Conservation (phyloP, 2,113 vertebrate genomes). For the Psammodynastes pulverulentus region DNA sequence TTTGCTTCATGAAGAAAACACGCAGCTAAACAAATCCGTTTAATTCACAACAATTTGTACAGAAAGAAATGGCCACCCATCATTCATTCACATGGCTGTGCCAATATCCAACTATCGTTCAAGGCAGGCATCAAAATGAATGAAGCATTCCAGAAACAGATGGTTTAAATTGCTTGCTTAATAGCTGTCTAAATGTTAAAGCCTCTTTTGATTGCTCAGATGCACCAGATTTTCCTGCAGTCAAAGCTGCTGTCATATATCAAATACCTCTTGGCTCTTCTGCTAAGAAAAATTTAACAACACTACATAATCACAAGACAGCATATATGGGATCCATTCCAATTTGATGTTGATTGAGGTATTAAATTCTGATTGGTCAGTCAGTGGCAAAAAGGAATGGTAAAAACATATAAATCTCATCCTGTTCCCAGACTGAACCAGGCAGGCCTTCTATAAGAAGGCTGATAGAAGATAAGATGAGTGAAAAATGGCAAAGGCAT, state of each 20-base stretch:
- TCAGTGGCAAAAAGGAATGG: background rate
- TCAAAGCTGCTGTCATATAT: conserved; percentile 9
- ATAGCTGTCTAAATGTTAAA: conserved; percentile 20
- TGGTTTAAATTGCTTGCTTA: conserved; percentile 23
- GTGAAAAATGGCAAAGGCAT: background rate
- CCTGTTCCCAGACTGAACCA: background rate
- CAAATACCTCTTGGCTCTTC: conserved; percentile 22
- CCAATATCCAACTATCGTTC: conserved; percentile 4
- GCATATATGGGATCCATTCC: background rate
- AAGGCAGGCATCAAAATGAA: conserved; percentile 29
- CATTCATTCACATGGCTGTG: background rate
- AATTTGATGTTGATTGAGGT: background rate
- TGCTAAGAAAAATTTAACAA: background rate
- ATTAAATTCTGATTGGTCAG: background rate
- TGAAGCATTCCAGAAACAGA: background rate
- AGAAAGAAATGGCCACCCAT: background rate
- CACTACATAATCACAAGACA: background rate
- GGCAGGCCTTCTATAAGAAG: background rate
- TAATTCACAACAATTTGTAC: background rate
- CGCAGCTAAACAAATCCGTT: conserved; percentile 16
- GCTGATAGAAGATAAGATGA: background rate
- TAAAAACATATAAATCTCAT: background rate
- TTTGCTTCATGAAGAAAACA: conserved; percentile 1
- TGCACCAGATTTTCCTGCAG: background rate
- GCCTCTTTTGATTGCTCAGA: conserved; percentile 19